Base-by-base conservation (phyloP, 2,888 invertebrate species). In the Rhingia campestris region DNA sequence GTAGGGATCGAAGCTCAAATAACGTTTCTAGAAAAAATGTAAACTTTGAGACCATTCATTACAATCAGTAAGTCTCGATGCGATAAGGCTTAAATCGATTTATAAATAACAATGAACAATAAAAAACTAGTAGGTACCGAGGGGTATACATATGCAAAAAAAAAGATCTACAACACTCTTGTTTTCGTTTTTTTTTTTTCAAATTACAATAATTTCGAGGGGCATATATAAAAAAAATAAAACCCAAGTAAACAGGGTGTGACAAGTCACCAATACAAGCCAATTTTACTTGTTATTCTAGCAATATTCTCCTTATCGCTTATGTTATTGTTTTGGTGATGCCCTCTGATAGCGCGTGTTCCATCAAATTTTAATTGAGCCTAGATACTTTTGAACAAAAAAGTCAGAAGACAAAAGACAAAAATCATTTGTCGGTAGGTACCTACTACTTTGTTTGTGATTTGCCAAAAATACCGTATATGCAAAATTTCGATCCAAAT, bases 21-120 rank as follows among this genome's bases (percentile, higher is more conserved):
- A 63, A 51, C 54, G n/a, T 22, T 32, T 22, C 22, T 2, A 22
- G 22, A n/a, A 66, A 30, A 12, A n/a, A 45, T 73, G 45, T 82
- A 82, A 79, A 79, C 79, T 82, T 82, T 82, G 82, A 79, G 47
- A 47, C 79, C 77, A 47, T 59, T 72, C 43, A 41, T 32, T 56
- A 41, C 37, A 67, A 69, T 73, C 79, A 64, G 49, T n/a, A 74
- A 74, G 79, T 74, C 69, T 53, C 9, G 30, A 5, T 69, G 49
- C 1, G 82, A 82, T 82, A 82, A 82, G 43, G 49, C 7, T 2
- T 6, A 5, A 59, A 54, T 59, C 66, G 49, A 54, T 43, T 74
- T 32, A 37, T 58, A 32, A 66, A 35, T 41, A 75, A 59, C 22
- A 54, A 64, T 54, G 30, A 9, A 30, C 33, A 59, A 49, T 7